Evolutionary conservation across 2,888 invertebrate species (phyloP), one percentile per base, ranked within the genome.

Genomic region (Rutpela maculata): DNA sequence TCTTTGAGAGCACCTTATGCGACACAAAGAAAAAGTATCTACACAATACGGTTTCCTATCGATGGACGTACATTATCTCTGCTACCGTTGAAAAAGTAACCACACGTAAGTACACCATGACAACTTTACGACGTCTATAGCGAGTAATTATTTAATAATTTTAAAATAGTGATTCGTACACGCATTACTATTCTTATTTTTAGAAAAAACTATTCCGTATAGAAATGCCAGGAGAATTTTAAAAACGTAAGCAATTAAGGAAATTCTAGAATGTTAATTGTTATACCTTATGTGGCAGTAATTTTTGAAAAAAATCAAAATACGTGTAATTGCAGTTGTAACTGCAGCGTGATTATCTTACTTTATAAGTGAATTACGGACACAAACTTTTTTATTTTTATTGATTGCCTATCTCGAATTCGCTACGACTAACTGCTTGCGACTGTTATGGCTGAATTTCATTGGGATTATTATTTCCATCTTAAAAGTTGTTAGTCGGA

Each of bases 191-290:
- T 78, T 80, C 78, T 74, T 66, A 67, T 72, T 75, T 77, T 74
- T 68, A 75, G 78, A 72, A 78, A 81, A 77, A 78, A 78, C 57
- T 72, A 74, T 72, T 78, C 78, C 74, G 68, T 65, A 55, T 43
- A 26, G 76, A 71, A 68, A 81, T 78, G 77, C 82, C 80, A 67
- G 68, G 65, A 81, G 82, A 81, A 80, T 81, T 80, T 82, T 79
- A 81, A 81, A 79, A 80, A 76, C 76, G 75, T 38, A 15, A 66
- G 81, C 81, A 83, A 83, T 83, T 82, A 82, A 83, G 81, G 80
- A 81, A 78, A 83, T 83, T 80, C 83, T 78, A 81, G 80, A 81
- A 83, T 81, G 83, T 81, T 83, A 83, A 83, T 83, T 78, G 83
- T 77, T 66, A 67, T 74, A 50, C 83, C 83, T 81, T 83, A 82